Percentiles rank a stretch among this genome's conserved stretches.
phyloP scores from a whole-genome alignment of 2,888 invertebrate genomes.

The Lasioglossum vierecki region DNA sequence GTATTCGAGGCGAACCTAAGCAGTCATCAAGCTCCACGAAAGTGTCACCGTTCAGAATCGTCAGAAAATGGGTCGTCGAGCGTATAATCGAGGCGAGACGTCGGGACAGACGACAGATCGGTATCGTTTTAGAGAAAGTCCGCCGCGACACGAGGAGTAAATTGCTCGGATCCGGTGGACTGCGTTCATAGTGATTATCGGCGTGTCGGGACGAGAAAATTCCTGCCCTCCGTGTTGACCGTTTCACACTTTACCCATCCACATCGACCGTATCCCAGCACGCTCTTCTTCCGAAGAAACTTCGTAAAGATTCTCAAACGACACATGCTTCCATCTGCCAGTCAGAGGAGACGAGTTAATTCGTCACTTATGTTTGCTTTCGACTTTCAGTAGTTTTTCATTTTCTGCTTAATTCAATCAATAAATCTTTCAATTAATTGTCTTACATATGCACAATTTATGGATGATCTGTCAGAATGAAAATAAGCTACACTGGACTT shows the following conservation, averaged over 20 bases:
- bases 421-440: neutral
- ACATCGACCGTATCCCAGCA: neutral
- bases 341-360: neutral
- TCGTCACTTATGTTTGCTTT: neutral
- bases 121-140: conserved; percentile 68
- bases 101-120: conserved; percentile 36
- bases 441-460: neutral
- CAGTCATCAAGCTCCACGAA: neutral
- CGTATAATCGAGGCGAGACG: conserved; percentile 48
- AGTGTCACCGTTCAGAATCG: conserved; percentile 40
- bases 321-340: neutral
- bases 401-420: neutral
- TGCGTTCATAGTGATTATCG: conserved; percentile 47
- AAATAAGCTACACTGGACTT: neutral
- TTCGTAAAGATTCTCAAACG: neutral
- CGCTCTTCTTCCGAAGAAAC: neutral
- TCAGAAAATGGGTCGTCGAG: conserved; percentile 57
- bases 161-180: conserved; percentile 65
- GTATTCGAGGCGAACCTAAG: neutral
- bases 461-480: neutral
- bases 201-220: conserved; percentile 15
- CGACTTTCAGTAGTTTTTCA: neutral
- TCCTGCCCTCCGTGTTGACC: neutral
- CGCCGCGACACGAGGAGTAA: conserved; percentile 66
- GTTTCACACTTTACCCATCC: neutral